phyloP scores from a whole-genome alignment of 2,888 invertebrate species.

The Lutraria lutraria region DNA sequence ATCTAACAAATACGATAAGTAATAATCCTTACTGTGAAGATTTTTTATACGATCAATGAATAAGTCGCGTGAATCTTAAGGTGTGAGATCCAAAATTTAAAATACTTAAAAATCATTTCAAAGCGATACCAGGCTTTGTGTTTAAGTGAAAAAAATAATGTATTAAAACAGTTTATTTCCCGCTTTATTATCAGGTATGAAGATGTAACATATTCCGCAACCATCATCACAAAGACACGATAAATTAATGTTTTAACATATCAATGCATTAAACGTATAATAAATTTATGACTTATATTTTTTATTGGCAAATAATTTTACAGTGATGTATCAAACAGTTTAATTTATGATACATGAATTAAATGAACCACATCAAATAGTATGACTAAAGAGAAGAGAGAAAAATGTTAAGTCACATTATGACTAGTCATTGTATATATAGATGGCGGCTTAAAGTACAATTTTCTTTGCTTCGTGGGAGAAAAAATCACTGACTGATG shows the following conservation, averaged over 20 bases:
- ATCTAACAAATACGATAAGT: no score
- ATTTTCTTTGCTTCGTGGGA: not conserved
- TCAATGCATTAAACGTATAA: not conserved
- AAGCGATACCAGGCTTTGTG: not conserved
- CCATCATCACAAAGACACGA: not conserved
- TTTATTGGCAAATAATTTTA: conserved; percentile 15
- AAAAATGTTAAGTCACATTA: conserved; percentile 1
- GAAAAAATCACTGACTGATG: not conserved
- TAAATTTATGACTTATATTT: conserved; percentile 6
- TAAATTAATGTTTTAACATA: not conserved
- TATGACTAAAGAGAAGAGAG: not conserved
- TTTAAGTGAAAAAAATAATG: not conserved
- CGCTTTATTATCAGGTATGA: not conserved
- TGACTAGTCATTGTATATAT: not conserved
- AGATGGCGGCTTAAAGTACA: not conserved
- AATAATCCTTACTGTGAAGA: no score
- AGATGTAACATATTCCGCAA: not conserved
- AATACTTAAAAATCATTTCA: not conserved
- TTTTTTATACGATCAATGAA: no score
- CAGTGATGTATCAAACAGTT: not conserved
- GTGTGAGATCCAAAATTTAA: not conserved
- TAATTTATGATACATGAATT: not conserved
- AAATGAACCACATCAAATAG: not conserved
- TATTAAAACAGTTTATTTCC: not conserved
- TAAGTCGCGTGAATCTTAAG: not conserved